A percentile compares a stretch with the other conserved stretches of the same genome.
phyloP scores from a whole-genome alignment of 2,113 vertebrate species.

The Halichoeres trimaculatus region DNA sequence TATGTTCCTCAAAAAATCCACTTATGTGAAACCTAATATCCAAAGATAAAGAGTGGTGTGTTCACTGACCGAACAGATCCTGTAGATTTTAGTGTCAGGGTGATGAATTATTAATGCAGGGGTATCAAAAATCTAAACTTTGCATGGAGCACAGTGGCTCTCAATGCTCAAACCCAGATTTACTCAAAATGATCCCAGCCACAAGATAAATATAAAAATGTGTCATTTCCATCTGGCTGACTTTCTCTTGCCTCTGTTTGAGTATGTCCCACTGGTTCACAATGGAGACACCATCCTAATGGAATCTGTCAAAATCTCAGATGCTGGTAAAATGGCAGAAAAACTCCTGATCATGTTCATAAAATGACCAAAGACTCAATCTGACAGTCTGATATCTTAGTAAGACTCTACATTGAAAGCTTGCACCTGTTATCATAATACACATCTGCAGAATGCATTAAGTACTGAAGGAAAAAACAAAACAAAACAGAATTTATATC shows the following conservation, averaged over 20 bases:
- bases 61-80: slow-evolving; percentile 11
- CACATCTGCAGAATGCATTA: neutral
- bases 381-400: neutral
- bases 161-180: neutral
- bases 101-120: slow-evolving; percentile 41
- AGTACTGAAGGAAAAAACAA: slow-evolving; percentile 3
- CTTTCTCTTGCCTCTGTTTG: neutral
- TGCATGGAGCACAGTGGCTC: neutral
- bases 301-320: neutral
- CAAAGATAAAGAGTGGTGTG: slow-evolving; percentile 10
- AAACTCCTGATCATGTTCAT: slow-evolving; percentile 6
- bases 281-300: neutral
- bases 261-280: slow-evolving; percentile 4
- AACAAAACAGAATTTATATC: slow-evolving; percentile 8
- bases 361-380: slow-evolving; percentile 17
- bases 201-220: neutral
- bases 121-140: slow-evolving; percentile 1
- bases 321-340: neutral
- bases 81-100: slow-evolving; percentile 28
- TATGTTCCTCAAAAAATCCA: neutral
- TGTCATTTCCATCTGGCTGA: neutral
- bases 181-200: neutral
- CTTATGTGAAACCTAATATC: slow-evolving; percentile 12
- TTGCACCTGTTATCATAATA: neutral
- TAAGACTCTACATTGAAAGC: neutral